A percentile compares a stretch with the other conserved stretches of the same genome.
phyloP scores from a whole-genome alignment of 2,888 invertebrate genomes.

The Beris morrisii region DNA sequence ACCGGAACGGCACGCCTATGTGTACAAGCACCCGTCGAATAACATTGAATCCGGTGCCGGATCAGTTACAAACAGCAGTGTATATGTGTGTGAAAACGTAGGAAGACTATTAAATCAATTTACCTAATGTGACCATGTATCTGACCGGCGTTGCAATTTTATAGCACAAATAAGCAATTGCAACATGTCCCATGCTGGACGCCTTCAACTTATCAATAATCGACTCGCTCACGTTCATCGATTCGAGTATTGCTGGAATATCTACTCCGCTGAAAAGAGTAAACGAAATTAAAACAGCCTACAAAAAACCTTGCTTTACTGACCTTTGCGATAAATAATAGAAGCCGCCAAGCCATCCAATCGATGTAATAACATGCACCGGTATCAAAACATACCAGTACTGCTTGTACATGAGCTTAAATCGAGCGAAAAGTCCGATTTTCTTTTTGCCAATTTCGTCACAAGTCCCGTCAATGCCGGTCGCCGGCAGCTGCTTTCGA shows the following conservation, averaged over 20 bases:
- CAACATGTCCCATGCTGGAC: conserved; percentile 85
- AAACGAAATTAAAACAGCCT: not conserved
- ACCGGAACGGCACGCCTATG: no score
- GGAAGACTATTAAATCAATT: conserved; percentile 45
- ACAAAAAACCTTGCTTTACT: not conserved
- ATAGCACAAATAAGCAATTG: conserved; percentile 88
- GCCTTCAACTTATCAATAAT: conserved; percentile 74
- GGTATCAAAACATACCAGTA: conserved; percentile 97
- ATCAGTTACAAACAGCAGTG: no score
- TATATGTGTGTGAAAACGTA: no score
- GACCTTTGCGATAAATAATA: conserved; percentile 86
- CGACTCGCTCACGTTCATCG: conserved; percentile 75
- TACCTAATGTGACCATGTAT: conserved; percentile 90
- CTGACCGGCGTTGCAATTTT: conserved; percentile 89
- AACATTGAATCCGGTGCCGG: no score
- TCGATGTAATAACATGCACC: conserved; percentile 87
- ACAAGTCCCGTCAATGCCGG: not conserved
- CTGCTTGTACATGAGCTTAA: conserved; percentile 90
- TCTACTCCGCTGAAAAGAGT: conserved; percentile 79
- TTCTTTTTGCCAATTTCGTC: conserved; percentile 53
- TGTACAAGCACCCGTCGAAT: no score
- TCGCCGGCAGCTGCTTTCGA: not conserved
- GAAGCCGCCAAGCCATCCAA: conserved; percentile 85
- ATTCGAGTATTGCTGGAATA: conserved; percentile 76
- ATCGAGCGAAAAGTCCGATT: conserved; percentile 71